These are phyloP conservation scores for Gymnorhina tibicen DNA, from an alignment of 2,113 vertebrate species.

Conservation along the genomic window DNA sequence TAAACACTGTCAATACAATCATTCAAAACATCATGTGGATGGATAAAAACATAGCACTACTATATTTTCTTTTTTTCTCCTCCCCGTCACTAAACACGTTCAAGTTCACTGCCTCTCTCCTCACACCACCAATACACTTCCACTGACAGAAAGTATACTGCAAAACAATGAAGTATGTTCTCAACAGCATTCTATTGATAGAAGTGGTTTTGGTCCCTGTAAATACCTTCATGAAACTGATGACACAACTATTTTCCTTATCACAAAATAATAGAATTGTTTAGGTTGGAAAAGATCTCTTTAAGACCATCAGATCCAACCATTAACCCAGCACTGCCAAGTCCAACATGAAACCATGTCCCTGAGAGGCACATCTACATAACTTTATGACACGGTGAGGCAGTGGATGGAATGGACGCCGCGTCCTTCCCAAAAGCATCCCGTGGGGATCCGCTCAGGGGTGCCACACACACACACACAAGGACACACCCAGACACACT, in stretches of 20 bases:
- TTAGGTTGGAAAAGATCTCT: background rate
- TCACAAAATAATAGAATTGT: background rate
- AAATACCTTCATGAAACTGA: background rate
- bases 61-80: background rate
- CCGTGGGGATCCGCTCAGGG: too few species aligned
- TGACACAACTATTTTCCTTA: background rate
- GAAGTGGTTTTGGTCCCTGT: background rate
- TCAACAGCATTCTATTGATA: background rate
- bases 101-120: background rate
- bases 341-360: background rate
- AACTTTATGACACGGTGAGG: too few species aligned
- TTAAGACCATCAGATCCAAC: background rate
- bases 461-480: too few species aligned
- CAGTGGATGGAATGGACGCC: too few species aligned
- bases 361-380: background rate
- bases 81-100: fast-evolving
- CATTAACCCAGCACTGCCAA: background rate
- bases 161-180: background rate
- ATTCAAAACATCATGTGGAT: background rate
- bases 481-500: too few species aligned
- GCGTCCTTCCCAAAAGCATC: too few species aligned
- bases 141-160: background rate
- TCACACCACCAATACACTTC: background rate
- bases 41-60: background rate
- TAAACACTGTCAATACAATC: background rate